Evolutionary conservation across 2,797 vertebrate species (phyloP).

Genomic region (Acanthornis magna): DNA sequence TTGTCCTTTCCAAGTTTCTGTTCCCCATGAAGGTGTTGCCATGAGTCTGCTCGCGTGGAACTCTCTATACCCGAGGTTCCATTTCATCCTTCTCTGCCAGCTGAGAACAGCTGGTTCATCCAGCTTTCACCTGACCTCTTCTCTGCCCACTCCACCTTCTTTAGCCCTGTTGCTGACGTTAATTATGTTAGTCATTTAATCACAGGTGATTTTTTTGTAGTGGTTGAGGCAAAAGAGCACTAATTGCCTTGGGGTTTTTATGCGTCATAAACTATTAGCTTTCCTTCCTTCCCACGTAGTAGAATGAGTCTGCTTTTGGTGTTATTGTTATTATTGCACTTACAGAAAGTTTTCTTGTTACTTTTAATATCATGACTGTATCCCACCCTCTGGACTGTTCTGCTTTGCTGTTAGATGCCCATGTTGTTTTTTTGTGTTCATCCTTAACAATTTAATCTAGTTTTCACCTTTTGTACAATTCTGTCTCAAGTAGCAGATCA

Average conservation of each 20-base stretch:
- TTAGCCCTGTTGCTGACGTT: background rate
- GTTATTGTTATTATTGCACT: background rate
- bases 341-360: background rate
- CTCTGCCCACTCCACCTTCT: background rate
- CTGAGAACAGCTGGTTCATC: background rate
- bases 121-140: background rate
- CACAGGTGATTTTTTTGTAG: background rate
- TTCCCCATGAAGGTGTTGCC: background rate
- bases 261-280: background rate
- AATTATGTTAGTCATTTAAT: slow-evolving; percentile 23
- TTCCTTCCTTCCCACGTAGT: background rate
- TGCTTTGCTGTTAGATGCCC: background rate
- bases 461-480: background rate
- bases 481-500: background rate
- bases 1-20: background rate
- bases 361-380: background rate
- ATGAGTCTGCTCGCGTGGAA: background rate
- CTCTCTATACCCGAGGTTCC: background rate
- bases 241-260: background rate
- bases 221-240: background rate
- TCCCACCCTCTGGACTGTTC: background rate
- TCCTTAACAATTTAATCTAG: background rate
- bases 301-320: background rate
- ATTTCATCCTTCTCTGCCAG: background rate
- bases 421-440: background rate